Base-by-base conservation (phyloP, 2,113 vertebrate genomes). In the Albula glossodonta region DNA sequence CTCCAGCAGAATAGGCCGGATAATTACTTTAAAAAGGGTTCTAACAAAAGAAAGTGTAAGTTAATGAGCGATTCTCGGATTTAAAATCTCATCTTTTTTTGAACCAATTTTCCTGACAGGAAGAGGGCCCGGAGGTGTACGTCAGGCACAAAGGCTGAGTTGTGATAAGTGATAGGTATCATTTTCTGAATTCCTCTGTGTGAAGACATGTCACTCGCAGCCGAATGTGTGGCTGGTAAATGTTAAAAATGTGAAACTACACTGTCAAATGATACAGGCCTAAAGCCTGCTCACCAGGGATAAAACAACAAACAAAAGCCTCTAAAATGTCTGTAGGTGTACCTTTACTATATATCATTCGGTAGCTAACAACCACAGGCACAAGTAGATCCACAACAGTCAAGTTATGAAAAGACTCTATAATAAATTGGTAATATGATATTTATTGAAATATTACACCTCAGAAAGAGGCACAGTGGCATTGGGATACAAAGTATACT, bases 391-490 rank as follows among this genome's bases (percentile, higher is more conserved):
- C 77, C 52, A 70, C 70, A 48, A 17, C 15, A 56, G 22, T 48
- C 15, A 50, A 63, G 50, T 82, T 81, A 17, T 31, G 31, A 22
- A 74, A 74, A 31, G 70, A 7, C 8, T 74, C 31, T 74, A 74
- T 74, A 9, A 19, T 31, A 25, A 51, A 82, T 79, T 66, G 63
- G 48, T 7, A 4, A 78, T 82, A 51, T 53, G 80, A 83, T 78
- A 86, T 77, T n/a, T 50, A 66, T 63, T 66, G 78, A 51, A 80
- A 41, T 19, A 56, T 11, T 85, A 81, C 84, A 66, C 56, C 56
- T 60, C 78, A 80, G 66, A 63, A 85, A 41, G 57, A 56, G 49
- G 1, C 22, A 51, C 12, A 41, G 79, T 81, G 11, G 12, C 81
- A 51, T 22, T 79, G 78, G 63, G 17, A 85, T 85, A 57, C 57